phyloP scores from a whole-genome alignment of 2,797 vertebrate genomes.

The Eurystomus glaucurus region DNA sequence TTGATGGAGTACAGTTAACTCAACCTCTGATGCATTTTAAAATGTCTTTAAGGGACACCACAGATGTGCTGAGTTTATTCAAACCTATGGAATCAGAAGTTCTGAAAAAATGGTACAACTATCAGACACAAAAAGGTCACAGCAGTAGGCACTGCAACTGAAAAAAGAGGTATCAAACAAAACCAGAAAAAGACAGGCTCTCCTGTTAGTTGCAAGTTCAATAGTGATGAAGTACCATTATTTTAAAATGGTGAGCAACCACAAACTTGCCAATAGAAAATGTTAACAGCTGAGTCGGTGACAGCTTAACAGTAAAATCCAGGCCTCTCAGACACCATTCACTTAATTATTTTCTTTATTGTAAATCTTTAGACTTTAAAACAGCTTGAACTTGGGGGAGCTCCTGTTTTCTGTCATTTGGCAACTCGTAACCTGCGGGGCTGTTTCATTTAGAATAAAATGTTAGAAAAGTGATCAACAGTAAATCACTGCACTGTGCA shows the following conservation, averaged over 20 bases:
- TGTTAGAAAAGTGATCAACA: constrained; percentile 53
- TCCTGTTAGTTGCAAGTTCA: background rate
- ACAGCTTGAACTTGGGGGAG: constrained; percentile 24
- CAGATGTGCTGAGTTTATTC: background rate
- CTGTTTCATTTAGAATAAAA: constrained; percentile 58
- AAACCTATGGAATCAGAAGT: background rate
- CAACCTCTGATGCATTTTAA: background rate
- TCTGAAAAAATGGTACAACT: background rate
- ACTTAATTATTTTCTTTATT: constrained; percentile 57
- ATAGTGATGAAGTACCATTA: background rate
- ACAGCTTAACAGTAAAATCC: constrained; percentile 44
- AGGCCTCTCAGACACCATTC: constrained; percentile 26
- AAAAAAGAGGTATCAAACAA: background rate
- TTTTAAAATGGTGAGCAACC: background rate
- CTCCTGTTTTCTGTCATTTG: constrained; percentile 65
- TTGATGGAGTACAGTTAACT: background rate
- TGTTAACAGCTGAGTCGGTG: background rate
- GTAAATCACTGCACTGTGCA: constrained; percentile 35
- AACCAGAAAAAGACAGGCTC: background rate
- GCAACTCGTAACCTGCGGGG: constrained; percentile 54
- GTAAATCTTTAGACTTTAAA: constrained; percentile 47
- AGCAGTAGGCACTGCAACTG: background rate
- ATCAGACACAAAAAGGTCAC: background rate
- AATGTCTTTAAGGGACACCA: background rate
- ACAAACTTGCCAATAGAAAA: constrained; percentile 26